These are phyloP conservation scores for Xiphorhynchus erythropygius DNA, from an alignment of 2,797 vertebrate genomes.

Conservation along the genomic window DNA sequence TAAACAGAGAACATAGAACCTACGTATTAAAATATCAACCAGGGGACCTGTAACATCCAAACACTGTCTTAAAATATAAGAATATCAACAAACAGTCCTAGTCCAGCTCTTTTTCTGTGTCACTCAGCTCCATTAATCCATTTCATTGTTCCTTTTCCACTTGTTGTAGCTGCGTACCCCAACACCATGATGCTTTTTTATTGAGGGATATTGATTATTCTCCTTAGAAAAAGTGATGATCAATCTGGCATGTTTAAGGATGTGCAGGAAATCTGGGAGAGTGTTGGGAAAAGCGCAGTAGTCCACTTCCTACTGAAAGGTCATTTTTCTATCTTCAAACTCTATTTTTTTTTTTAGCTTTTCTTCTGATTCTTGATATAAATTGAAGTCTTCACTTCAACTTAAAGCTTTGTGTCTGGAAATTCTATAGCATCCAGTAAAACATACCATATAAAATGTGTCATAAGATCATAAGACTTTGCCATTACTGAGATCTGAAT, in stretches of 20 bases:
- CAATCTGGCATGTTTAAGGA: neutral
- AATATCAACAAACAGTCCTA: no score
- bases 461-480: slow-evolving; percentile 30
- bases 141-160: no score
- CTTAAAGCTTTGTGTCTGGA: neutral
- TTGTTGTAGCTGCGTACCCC: no score
- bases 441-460: neutral
- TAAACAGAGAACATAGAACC: no score
- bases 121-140: no score
- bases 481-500: slow-evolving; percentile 75
- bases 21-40: no score
- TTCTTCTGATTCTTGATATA: neutral
- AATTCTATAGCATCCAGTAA: slow-evolving; percentile 18
- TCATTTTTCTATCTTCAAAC: neutral
- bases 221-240: neutral
- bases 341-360: neutral
- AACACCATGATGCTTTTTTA: neutral
- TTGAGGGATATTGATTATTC: neutral
- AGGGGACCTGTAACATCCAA: no score
- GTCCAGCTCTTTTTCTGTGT: no score
- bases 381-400: neutral
- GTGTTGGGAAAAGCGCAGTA: neutral
- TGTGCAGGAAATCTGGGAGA: neutral
- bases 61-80: no score
- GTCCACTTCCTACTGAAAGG: neutral